A percentile compares a stretch with the other conserved stretches of the same genome.
These are phyloP conservation scores for Cryptocheilus praepositus DNA, from an alignment of 2,888 invertebrate species.

Conservation along the genomic window DNA sequence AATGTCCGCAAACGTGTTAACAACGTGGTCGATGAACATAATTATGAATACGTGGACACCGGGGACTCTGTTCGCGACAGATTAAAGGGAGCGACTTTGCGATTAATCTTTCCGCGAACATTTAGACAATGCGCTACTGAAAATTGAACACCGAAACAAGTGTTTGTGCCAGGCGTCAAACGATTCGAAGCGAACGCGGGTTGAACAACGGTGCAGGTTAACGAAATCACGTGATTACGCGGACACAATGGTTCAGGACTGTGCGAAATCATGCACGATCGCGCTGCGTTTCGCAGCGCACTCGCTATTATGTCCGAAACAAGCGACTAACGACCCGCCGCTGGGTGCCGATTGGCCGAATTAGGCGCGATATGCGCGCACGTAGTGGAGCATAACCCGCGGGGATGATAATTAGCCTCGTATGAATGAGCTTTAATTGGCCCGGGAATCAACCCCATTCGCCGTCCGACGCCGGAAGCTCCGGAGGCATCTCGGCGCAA, in stretches of 20 bases:
- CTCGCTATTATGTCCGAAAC: conserved; percentile 66
- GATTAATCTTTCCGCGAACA: too few relatives aligned
- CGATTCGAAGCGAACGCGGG: conserved; percentile 5
- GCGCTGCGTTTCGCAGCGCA: conserved; percentile 48
- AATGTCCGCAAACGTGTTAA: too few relatives aligned
- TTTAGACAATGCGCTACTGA: too few relatives aligned
- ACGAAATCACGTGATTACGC: conserved; percentile 52
- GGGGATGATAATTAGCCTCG: conserved; percentile 67
- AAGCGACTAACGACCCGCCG: conserved; percentile 69
- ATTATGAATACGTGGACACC: too few relatives aligned
- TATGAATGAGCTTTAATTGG: conserved; percentile 72
- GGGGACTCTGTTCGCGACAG: too few relatives aligned
- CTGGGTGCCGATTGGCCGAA: conserved; percentile 66
- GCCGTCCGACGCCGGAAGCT: conserved; percentile 56
- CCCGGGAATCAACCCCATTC: conserved; percentile 53
- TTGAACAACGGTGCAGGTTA: conserved; percentile 35
- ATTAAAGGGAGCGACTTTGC: too few relatives aligned
- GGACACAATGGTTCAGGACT: conserved; percentile 49
- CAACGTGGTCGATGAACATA: too few relatives aligned
- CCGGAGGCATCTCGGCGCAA: conserved; percentile 44
- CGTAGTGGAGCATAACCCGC: conserved; percentile 53
- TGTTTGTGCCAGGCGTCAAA: neutral
- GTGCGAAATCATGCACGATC: conserved; percentile 56
- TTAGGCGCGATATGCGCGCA: conserved; percentile 60
- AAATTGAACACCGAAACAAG: conserved; percentile 8